These are phyloP conservation scores for Boleophthalmus pectinirostris DNA, from an alignment of 2,113 vertebrate species.

Conservation along the genomic window DNA sequence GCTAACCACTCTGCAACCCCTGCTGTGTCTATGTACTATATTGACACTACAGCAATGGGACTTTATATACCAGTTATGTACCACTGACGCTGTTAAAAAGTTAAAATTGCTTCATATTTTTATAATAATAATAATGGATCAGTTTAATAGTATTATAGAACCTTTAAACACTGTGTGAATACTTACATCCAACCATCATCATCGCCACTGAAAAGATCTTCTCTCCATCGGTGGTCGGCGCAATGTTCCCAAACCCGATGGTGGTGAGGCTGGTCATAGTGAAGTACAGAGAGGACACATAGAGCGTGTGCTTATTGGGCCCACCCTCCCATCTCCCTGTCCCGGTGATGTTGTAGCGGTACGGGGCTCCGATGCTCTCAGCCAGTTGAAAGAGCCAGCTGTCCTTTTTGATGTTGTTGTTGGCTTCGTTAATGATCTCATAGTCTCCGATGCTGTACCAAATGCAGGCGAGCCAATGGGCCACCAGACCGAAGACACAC, in stretches of 20 bases:
- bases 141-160: too few species aligned
- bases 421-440: constrained; percentile 92
- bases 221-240: constrained; percentile 95
- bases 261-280: constrained; percentile 99
- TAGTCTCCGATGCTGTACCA: constrained; percentile 99
- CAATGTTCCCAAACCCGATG: constrained; percentile 98
- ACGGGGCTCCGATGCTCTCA: constrained; percentile 90
- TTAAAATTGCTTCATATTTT: too few species aligned
- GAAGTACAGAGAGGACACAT: constrained; percentile 98
- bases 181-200: constrained; percentile 99
- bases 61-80: too few species aligned
- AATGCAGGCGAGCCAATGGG: constrained; percentile 98
- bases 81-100: too few species aligned
- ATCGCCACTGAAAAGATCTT: constrained; percentile 99
- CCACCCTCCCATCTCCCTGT: constrained; percentile 96
- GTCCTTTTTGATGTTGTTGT: constrained; percentile 92
- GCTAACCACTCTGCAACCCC: too few species aligned
- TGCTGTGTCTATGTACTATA: too few species aligned
- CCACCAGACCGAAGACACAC: constrained; percentile 94
- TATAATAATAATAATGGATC: too few species aligned
- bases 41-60: too few species aligned
- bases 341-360: constrained; percentile 90
- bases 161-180: neutral
- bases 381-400: constrained; percentile 98
- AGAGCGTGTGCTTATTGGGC: constrained; percentile 95